These are phyloP conservation scores for Thaumetopoea pityocampa DNA, from an alignment of 1,140 invertebrate species.

Conservation along the genomic window DNA sequence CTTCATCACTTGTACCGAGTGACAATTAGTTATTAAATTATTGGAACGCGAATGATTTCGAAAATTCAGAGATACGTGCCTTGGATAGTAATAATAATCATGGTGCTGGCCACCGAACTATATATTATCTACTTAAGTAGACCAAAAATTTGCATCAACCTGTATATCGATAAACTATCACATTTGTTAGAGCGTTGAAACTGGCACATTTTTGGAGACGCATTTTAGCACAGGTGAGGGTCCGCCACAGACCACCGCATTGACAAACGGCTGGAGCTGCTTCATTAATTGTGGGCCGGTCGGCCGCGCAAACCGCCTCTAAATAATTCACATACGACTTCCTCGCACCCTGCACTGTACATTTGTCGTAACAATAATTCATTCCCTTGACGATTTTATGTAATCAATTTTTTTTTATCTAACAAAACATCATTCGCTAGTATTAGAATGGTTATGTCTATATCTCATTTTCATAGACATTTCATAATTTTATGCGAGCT, in stretches of 20 bases:
- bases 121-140: slow-evolving; percentile 1
- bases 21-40: no score
- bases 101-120: no score
- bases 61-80: no score
- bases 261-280: slow-evolving; percentile 62
- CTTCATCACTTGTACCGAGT: no score
- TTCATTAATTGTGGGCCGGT: slow-evolving; percentile 68
- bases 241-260: slow-evolving; percentile 34
- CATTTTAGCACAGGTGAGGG: slow-evolving; percentile 41
- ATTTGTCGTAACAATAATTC: slow-evolving; percentile 29
- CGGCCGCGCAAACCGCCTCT: slow-evolving; percentile 49
- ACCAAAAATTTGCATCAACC: no score
- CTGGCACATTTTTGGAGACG: slow-evolving; percentile 45
- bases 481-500: slow-evolving; percentile 15
- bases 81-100: no score
- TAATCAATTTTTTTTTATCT: slow-evolving; percentile 31
- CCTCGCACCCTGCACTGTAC: slow-evolving; percentile 35
- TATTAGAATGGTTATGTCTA: slow-evolving; percentile 8
- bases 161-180: no score
- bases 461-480: slow-evolving; percentile 21
- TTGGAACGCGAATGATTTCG: no score
- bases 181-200: no score
- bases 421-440: slow-evolving; percentile 4
- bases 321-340: slow-evolving; percentile 65
- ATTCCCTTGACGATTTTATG: slow-evolving; percentile 21